Conservation (phyloP, 2,797 vertebrate species). For the Florisuga fusca region DNA sequence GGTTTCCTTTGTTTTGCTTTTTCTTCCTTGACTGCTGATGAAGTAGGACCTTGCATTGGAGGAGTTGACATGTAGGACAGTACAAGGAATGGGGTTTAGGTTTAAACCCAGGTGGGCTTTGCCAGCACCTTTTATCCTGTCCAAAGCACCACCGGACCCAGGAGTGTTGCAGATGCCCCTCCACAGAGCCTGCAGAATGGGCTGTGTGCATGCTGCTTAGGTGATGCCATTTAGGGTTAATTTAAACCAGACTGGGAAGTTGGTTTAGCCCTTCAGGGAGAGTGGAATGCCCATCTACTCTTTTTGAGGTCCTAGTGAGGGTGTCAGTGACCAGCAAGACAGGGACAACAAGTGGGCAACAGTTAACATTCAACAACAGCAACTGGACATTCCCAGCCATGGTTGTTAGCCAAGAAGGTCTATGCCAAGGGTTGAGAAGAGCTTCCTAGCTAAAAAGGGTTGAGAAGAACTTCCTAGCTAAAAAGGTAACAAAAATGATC, state of each 20-base stretch:
- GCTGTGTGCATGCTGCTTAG: accelerated
- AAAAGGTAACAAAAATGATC: not conserved
- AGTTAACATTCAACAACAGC: not conserved
- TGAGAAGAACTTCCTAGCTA: not conserved
- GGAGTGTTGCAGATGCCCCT: accelerated
- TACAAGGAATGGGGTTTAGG: not conserved
- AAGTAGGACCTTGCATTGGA: not conserved
- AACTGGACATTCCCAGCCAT: not conserved
- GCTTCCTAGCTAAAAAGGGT: not conserved
- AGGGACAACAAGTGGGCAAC: not conserved
- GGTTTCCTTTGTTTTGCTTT: not conserved
- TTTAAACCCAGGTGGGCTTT: not conserved
- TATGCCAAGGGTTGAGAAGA: not conserved
- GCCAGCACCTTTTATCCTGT: too few relatives aligned
- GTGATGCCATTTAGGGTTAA: not conserved
- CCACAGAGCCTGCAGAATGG: not conserved
- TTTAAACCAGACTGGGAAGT: not conserved
- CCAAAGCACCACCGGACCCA: not conserved
- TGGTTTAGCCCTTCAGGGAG: not conserved
- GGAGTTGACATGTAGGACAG: not conserved
- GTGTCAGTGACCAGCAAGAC: not conserved
- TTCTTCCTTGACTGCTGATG: not conserved
- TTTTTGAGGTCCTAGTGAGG: accelerated
- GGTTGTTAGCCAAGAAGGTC: accelerated
- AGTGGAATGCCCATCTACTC: not conserved